Base-by-base conservation (phyloP, 2,797 vertebrate species). In the Betta splendens region DNA sequence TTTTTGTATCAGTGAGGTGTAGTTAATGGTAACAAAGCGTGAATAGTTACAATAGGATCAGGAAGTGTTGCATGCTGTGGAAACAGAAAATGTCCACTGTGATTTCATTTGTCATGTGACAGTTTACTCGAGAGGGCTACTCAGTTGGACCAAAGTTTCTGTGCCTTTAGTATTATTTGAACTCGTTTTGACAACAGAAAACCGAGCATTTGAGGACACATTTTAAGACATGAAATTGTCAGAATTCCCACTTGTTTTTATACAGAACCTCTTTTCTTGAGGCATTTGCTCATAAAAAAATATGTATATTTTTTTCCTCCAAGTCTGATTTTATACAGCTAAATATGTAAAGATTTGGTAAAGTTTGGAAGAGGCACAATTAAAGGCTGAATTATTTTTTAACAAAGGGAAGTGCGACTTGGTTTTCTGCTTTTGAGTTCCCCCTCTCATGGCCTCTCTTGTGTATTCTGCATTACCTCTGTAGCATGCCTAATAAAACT, bases 401-500 rank as follows among this genome's bases (percentile, higher is more conserved):
- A 96, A 95, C 92, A 92, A 93, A 76, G 89, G 89, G 88, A 94
- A 87, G 89, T 94, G 92, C 92, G 92, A 92, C 68, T 80, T 68
- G 90, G 91, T 93, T 90, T 85, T 93, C 75, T 95, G 92, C 91
- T 48, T 69, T 83, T 72, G 33, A 53, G 56, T 58, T 69, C 46
- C 13, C 57, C 50, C 40, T 64, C 60, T 84, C 69, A 51, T 64
- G 46, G 54, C 75, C 61, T 94, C 44, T 94, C 37, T 93, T 79
- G 39, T 79, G 72, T 85, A 70, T 71, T 92, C 92, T 94, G 93
- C 94, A 93, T 95, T 93, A 90, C 79, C 88, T 94, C 93, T 98
- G 95, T 97, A 95, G 95, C 95, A 96, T 98, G 97, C 93, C 93
- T 91, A 98, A 98, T 98, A 98, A 89, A 98, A 97, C 91, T 90